Conservation (phyloP, 1,140 invertebrate species). For the Phthorimaea operculella region DNA sequence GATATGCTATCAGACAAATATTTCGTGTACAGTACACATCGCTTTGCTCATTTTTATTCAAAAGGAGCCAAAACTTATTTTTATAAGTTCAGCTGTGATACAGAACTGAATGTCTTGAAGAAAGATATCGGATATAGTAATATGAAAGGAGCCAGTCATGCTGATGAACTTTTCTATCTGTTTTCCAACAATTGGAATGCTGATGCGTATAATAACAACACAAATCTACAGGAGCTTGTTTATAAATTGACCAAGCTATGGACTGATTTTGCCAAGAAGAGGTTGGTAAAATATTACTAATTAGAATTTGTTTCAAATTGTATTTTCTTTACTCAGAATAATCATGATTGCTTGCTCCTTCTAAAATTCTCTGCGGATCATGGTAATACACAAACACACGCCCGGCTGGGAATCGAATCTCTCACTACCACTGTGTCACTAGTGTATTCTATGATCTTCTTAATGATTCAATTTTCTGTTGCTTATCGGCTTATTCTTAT, state of each 20-base stretch:
- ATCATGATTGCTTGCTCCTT: too few relatives aligned
- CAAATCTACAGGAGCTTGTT: conserved; percentile 34
- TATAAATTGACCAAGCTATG: conserved; percentile 69
- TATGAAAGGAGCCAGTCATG: conserved; percentile 67
- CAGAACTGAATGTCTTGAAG: conserved; percentile 42
- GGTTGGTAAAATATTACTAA: conserved; percentile 55
- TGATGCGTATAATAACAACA: conserved; percentile 32
- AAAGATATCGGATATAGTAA: conserved; percentile 18
- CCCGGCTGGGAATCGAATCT: too few relatives aligned
- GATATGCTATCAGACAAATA: conserved; percentile 50
- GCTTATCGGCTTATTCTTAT: too few relatives aligned
- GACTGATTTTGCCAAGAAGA: conserved; percentile 74
- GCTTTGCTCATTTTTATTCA: conserved; percentile 39
- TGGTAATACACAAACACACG: too few relatives aligned
- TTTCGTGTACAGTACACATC: conserved; percentile 54
- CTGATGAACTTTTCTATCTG: conserved; percentile 72
- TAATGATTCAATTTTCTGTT: too few relatives aligned
- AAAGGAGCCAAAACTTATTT: conserved; percentile 40
- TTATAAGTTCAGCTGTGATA: conserved; percentile 61
- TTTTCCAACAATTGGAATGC: conserved; percentile 64
- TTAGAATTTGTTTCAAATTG: too few relatives aligned
- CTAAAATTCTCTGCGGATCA: too few relatives aligned
- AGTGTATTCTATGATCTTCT: too few relatives aligned
- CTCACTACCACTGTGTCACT: too few relatives aligned
- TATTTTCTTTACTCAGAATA: too few relatives aligned